Conservation (phyloP, 2,888 invertebrate species). For the Nineta flava region DNA sequence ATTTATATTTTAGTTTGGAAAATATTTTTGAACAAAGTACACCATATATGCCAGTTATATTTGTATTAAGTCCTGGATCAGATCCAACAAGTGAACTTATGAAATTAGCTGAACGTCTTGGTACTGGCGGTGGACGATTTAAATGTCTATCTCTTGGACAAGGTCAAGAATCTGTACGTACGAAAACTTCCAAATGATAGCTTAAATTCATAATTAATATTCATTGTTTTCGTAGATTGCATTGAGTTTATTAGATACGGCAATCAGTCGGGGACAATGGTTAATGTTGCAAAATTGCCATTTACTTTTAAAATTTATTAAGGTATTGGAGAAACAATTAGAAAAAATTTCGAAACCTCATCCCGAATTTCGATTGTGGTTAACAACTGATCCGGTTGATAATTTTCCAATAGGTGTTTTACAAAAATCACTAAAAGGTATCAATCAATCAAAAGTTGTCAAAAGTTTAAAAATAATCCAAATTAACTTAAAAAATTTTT, state of each 20-base stretch:
- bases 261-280: constrained; percentile 71
- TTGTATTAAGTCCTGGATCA: constrained; percentile 85
- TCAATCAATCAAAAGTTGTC: background rate
- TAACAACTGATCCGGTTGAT: constrained; percentile 79
- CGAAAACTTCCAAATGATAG: constrained; percentile 14
- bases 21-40: constrained; percentile 74
- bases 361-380: constrained; percentile 82
- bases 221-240: constrained; percentile 40
- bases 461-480: background rate
- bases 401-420: constrained; percentile 81
- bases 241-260: constrained; percentile 45
- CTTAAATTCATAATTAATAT: background rate
- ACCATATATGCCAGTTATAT: constrained; percentile 73
- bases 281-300: constrained; percentile 89
- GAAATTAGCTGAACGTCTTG: constrained; percentile 56
- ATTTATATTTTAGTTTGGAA: constrained; percentile 43
- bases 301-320: constrained; percentile 61
- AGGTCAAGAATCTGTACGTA: constrained; percentile 70
- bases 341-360: constrained; percentile 69
- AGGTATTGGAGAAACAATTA: constrained; percentile 65
- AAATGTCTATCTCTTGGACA: constrained; percentile 83
- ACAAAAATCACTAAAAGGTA: constrained; percentile 69
- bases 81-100: constrained; percentile 80
- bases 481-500: background rate
- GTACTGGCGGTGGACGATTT: constrained; percentile 57